Evolutionary conservation across 2,113 vertebrate species (phyloP), one percentile per base, ranked within the genome.

Genomic region (Montifringilla adamsi): DNA sequence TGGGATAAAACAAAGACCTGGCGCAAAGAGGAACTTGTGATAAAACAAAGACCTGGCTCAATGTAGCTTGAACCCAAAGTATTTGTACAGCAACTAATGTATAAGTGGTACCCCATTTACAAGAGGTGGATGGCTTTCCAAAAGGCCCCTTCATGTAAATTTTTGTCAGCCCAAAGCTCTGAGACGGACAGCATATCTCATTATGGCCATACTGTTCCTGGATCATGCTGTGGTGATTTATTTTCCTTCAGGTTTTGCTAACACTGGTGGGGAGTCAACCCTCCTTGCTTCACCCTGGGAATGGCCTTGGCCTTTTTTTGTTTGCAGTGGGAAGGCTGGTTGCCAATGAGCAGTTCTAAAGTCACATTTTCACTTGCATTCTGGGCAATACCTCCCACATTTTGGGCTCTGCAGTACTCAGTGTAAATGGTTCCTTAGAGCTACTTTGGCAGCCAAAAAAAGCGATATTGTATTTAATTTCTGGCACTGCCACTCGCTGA

Each of bases 391-490:
- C 93, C 96, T 97, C 95, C 95, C 93, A 94, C 90, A 72, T 93
- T 94, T 93, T 94, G 90, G 90, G 83, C 72, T 93, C 89, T 53
- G 89, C 90, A 95, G 60, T 56, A 15, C 64, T 90, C 79, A 50
- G 85, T 93, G 92, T 95, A 96, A 96, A 97, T 95, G 91, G 82
- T 84, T 96, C 94, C 90, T 95, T 66, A 93, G 94, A 96, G 92
- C 81, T 87, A 55, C 78, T 96, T 75, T 95, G 93, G 90, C 92
- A 95, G 93, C 96, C 94, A 95, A 87, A 93, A 95, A 87, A 89
- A 97, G 84, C 74, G 90, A 83, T 85, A 72, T 63, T 84, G 84
- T 94, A 59, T 96, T 96, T 95, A 83, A 91, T 92, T 97, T 94
- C 93, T 96, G 93, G 93, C 92, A 88, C 90, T 95, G 82, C 89